Conservation (phyloP, 2,888 invertebrate species). For the Euzophera pinguis region DNA sequence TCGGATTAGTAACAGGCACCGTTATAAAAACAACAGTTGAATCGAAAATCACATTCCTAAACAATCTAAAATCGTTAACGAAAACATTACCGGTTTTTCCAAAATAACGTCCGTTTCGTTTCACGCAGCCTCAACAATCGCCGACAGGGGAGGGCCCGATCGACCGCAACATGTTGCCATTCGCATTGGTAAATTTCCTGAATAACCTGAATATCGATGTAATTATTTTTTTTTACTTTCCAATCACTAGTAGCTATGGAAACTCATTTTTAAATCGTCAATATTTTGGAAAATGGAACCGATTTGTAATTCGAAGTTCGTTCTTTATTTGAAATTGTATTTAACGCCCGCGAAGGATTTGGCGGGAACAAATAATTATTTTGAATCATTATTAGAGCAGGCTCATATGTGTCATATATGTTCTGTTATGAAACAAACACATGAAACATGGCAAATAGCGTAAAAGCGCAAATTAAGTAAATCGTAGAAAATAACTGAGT, state of each 20-base stretch:
- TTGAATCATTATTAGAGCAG: too few species aligned
- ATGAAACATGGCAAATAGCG: too few species aligned
- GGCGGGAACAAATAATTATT: too few species aligned
- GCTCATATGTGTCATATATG: too few species aligned
- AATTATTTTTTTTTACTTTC: slow-evolving; percentile 54
- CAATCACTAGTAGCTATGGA: slow-evolving; percentile 35
- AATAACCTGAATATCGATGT: slow-evolving; percentile 77
- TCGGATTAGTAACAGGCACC: not conserved
- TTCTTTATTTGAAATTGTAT: too few species aligned
- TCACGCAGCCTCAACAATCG: slow-evolving; percentile 65
- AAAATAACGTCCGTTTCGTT: slow-evolving; percentile 21
- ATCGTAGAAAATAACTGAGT: too few species aligned
- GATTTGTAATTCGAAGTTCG: not conserved
- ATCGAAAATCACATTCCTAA: slow-evolving; percentile 9
- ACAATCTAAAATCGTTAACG: slow-evolving; percentile 10
- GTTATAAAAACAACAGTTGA: not conserved
- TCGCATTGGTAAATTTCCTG: slow-evolving; percentile 78
- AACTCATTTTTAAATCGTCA: slow-evolving; percentile 33
- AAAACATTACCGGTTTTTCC: slow-evolving; percentile 6
- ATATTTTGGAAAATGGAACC: slow-evolving; percentile 8
- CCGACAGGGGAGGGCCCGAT: slow-evolving; percentile 64
- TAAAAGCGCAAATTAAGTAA: too few species aligned
- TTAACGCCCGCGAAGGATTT: too few species aligned
- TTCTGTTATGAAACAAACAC: too few species aligned
- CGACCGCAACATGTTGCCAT: slow-evolving; percentile 72